Conservation (phyloP, 2,888 invertebrate species). For the Perdita meconis region DNA sequence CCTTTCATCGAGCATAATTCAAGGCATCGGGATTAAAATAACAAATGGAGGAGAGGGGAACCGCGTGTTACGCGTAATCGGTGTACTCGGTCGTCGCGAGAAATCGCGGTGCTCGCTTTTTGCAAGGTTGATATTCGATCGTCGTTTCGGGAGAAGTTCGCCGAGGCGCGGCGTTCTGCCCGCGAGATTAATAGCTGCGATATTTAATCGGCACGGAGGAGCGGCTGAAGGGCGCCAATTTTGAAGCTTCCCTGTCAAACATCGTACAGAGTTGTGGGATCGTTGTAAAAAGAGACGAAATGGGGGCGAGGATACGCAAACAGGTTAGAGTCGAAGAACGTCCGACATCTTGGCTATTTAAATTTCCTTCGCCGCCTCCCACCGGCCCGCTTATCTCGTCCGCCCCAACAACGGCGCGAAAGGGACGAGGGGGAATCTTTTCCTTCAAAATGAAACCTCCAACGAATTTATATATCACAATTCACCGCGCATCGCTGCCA, state of each 20-base stretch:
- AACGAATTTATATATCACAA: conserved; percentile 58
- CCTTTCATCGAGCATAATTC: conserved; percentile 46
- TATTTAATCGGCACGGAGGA: neutral
- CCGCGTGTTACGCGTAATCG: conserved; percentile 36
- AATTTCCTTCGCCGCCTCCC: conserved; percentile 21
- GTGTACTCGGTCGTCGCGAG: neutral
- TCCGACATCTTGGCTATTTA: conserved; percentile 30
- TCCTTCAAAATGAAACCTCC: conserved; percentile 48
- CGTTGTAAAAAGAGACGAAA: no score
- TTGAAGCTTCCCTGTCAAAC: neutral
- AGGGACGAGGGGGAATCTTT: conserved; percentile 28
- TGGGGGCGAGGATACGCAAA: neutral
- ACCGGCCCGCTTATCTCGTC: conserved; percentile 25
- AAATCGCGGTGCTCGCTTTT: conserved; percentile 1
- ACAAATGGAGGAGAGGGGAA: conserved; percentile 35
- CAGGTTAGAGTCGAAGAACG: conserved; percentile 15
- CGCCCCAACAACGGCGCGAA: neutral
- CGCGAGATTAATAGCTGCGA: neutral
- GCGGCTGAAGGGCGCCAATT: neutral
- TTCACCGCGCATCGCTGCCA: conserved; percentile 53
- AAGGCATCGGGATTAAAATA: conserved; percentile 47
- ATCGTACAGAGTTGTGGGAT: conserved; percentile 12
- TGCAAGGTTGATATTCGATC: conserved; percentile 11
- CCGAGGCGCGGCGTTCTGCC: no score
- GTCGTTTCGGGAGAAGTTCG: neutral